Percentiles rank a stretch among this genome's conserved stretches.
These are phyloP conservation scores for Anas flavirostris DNA, from an alignment of 2,797 vertebrate species.

Conservation along the genomic window DNA sequence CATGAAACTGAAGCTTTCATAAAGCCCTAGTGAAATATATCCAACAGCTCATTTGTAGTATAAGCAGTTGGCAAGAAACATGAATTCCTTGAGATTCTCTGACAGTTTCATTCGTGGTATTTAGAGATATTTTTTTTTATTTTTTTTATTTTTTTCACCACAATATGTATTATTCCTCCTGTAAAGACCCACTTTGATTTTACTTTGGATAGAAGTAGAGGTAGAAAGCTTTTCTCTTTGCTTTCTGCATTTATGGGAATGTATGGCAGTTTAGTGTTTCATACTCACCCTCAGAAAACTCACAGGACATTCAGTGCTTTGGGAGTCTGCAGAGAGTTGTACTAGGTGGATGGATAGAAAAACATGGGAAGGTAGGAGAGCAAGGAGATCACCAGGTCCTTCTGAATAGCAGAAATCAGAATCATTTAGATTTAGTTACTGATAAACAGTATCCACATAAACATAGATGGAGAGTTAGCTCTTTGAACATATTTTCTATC, in stretches of 20 bases:
- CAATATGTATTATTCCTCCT: neutral
- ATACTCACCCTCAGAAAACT: neutral
- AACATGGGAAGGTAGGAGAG: neutral
- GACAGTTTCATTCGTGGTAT: neutral
- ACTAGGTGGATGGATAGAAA: neutral
- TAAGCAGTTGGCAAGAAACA: neutral
- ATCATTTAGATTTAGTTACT: neutral
- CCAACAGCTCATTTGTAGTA: neutral
- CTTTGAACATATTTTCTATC: neutral
- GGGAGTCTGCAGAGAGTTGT: neutral
- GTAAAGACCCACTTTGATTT: neutral
- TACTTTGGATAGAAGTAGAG: neutral
- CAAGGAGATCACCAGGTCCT: neutral
- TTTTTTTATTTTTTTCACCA: neutral
- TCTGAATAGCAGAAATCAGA: neutral
- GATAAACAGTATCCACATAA: accelerated
- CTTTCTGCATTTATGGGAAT: neutral
- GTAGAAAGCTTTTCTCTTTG: neutral
- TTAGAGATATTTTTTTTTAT: neutral
- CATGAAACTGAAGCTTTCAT: neutral
- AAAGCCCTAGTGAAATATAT: neutral
- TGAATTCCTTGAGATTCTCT: neutral
- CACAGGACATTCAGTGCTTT: neutral
- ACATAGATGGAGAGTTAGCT: neutral
- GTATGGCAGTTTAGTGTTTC: neutral